A percentile compares a stretch with the other conserved stretches of the same genome.
Evolutionary conservation across 2,113 vertebrate species (phyloP).

Genomic region (Centrocercus urophasianus): DNA sequence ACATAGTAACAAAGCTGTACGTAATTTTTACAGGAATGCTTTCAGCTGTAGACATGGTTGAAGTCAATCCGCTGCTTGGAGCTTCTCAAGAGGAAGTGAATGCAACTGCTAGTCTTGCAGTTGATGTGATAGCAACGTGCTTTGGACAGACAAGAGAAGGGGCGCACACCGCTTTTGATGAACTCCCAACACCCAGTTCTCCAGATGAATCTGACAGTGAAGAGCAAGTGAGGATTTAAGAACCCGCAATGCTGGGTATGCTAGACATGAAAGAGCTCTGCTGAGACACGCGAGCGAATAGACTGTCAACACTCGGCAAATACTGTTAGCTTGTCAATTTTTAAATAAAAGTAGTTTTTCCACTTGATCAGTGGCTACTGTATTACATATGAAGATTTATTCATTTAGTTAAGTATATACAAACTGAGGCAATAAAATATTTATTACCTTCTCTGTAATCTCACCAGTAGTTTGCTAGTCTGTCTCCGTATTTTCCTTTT

Average conservation of each 20-base stretch:
- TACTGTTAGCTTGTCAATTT: conserved; percentile 38
- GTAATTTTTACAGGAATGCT: conserved; percentile 84
- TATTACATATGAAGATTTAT: conserved; percentile 65
- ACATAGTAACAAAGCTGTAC: not conserved
- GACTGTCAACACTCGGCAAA: conserved; percentile 55
- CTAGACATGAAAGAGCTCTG: conserved; percentile 54
- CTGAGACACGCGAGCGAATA: conserved; percentile 22
- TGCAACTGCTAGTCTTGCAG: conserved; percentile 86
- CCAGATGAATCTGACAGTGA: conserved; percentile 81
- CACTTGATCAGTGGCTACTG: conserved; percentile 58
- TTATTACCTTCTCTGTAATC: conserved; percentile 75
- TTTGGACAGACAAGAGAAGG: conserved; percentile 94
- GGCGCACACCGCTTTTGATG: conserved; percentile 79
- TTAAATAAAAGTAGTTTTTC: conserved; percentile 70
- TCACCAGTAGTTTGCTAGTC: conserved; percentile 59
- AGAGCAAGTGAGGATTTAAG: conserved; percentile 81
- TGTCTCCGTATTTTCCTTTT: conserved; percentile 45
- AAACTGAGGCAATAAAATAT: conserved; percentile 77
- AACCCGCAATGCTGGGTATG: not conserved
- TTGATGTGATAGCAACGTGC: conserved; percentile 90
- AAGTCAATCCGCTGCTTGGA: conserved; percentile 92
- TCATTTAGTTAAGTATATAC: conserved; percentile 62
- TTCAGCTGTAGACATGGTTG: conserved; percentile 94
- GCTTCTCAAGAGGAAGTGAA: conserved; percentile 85
- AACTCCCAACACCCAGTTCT: conserved; percentile 84